Conservation (phyloP, 2,113 vertebrate genomes). For the Tympanuchus pallidicinctus region DNA sequence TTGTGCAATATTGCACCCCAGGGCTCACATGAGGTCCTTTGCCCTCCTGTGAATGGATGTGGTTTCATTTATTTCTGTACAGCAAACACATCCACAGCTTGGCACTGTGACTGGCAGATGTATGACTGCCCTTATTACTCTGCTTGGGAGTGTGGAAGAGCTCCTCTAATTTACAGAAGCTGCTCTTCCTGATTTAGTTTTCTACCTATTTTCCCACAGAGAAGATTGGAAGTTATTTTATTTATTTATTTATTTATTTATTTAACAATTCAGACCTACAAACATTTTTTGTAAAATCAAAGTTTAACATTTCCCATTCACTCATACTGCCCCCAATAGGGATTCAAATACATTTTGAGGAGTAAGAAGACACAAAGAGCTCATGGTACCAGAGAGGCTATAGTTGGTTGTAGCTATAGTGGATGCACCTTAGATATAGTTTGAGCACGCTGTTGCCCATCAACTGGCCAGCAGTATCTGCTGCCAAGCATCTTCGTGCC, state of each 20-base stretch:
- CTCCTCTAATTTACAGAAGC: conserved; percentile 28
- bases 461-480: background rate
- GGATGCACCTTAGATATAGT: background rate
- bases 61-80: conserved; percentile 5
- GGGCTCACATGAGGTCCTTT: background rate
- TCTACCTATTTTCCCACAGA: background rate
- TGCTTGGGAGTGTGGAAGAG: background rate
- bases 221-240: background rate
- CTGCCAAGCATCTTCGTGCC: background rate
- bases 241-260: background rate
- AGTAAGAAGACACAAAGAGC: background rate
- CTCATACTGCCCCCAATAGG: background rate
- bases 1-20: background rate
- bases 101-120: conserved; percentile 22
- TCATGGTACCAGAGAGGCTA: background rate
- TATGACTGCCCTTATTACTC: background rate
- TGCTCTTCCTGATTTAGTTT: conserved; percentile 48
- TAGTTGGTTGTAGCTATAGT: background rate
- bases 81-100: background rate
- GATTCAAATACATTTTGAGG: conserved; percentile 23
- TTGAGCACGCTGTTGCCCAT: background rate
- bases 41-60: background rate
- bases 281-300: background rate
- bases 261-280: background rate
- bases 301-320: conserved; percentile 22